Conservation (phyloP, 2,113 vertebrate species). For the Larimichthys crocea region DNA sequence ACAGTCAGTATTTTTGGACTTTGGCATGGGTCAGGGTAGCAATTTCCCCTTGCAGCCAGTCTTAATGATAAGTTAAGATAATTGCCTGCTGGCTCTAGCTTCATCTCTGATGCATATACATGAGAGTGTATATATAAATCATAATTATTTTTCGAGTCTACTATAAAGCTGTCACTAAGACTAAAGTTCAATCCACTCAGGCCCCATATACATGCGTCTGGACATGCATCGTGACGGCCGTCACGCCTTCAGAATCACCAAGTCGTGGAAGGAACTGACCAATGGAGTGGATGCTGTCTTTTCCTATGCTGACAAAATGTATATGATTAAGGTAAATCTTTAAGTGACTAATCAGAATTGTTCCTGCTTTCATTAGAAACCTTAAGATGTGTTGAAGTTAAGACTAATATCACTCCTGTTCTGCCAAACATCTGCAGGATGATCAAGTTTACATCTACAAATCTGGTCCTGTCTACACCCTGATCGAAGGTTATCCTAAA, state of each 20-base stretch:
- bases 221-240: constrained; percentile 84
- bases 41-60: neutral
- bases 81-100: neutral
- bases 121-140: too few species aligned
- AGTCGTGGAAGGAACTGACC: constrained; percentile 83
- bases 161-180: neutral
- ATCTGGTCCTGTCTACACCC: constrained; percentile 77
- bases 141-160: too few species aligned
- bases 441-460: constrained; percentile 88
- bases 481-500: constrained; percentile 88
- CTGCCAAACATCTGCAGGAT: constrained; percentile 74
- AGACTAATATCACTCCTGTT: neutral
- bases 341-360: neutral
- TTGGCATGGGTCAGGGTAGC: too few species aligned
- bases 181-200: constrained; percentile 63
- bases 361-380: neutral
- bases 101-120: neutral
- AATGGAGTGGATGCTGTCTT: constrained; percentile 86
- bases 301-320: constrained; percentile 83
- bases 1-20: too few species aligned
- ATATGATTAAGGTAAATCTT: constrained; percentile 89
- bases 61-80: neutral
- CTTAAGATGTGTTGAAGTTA: neutral
- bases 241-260: constrained; percentile 85
- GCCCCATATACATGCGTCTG: constrained; percentile 82